These are phyloP conservation scores for Oreochromis tanganicae DNA, from an alignment of 2,113 vertebrate genomes.

Conservation along the genomic window DNA sequence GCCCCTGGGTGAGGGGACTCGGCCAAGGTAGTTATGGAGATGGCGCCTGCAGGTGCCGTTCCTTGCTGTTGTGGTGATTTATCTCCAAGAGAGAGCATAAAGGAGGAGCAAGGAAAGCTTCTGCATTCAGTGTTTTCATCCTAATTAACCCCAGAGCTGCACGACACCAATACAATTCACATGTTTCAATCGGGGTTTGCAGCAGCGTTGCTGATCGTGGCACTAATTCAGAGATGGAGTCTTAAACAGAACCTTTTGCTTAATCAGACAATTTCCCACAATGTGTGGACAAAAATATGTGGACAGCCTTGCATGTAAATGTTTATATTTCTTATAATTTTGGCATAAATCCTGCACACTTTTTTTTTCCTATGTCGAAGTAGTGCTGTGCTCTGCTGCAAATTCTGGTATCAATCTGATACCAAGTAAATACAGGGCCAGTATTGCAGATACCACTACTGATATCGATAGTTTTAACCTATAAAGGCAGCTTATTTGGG, in stretches of 20 bases:
- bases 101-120: not conserved
- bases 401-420: not conserved
- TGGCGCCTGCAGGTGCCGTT: conserved; percentile 13
- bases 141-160: not conserved
- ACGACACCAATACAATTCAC: not conserved
- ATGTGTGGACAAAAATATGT: not conserved
- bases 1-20: conserved; percentile 26
- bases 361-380: not conserved
- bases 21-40: conserved; percentile 48
- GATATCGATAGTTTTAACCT: not conserved
- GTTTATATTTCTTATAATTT: not conserved
- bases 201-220: not conserved
- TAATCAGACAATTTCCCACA: not conserved
- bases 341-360: not conserved
- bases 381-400: not conserved
- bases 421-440: not conserved
- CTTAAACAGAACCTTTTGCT: not conserved
- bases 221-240: not conserved
- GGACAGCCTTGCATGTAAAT: not conserved
- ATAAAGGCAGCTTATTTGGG: not conserved
- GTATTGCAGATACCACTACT: not conserved
- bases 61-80: conserved; percentile 34
- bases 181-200: not conserved
- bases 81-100: not conserved
- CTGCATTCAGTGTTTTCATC: not conserved